Base-by-base conservation (phyloP, 2,113 vertebrate genomes). In the Boulengeromyrus knoepffleri region DNA sequence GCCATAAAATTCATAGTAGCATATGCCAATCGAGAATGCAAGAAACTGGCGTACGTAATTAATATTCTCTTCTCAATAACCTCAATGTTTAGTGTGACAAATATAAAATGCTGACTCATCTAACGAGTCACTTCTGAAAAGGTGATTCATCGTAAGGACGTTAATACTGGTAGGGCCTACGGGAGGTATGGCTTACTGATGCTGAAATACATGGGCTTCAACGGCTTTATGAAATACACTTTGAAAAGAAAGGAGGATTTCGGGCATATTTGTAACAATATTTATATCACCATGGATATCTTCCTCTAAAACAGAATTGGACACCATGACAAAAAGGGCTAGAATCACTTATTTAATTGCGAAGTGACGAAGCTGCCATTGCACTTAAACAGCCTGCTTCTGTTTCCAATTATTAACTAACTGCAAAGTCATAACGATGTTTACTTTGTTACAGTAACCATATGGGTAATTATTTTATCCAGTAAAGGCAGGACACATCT, bases 401-500 rank as follows among this genome's bases (percentile, higher is more conserved):
- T 88, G 87, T n/a, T 88, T 62, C 87, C 17, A 53, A 66, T 88
- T 62, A 83, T 80, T 83, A 39, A 50, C 47, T 80, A 47, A 49
- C 58, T 80, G 21, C 31, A 83, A 27, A 39, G 88, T 80, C 45
- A 80, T 70, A 77, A 77, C 62, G 27, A 47, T 50, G 70, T 80
- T 89, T 89, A 46, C 66, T 80, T 83, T 89, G 45, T 74, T 47
- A 52, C 36, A 89, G 46, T 89, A 89, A 49, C 70, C 66, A 80
- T 89, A 50, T 45, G n/a, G 66, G 88, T 89, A 80, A 89, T 89
- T 77, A 80, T 52, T 89, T 89, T 80, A 52, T 89, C 7, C 88
- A 49, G 87, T 45, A 2, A 62, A 62, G 62, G 39, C 88, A 49
- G 62, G 21, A n/a, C 62, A 88, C 62, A 88, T 88, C 45, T 88